Conservation (phyloP, 2,113 vertebrate species). For the Saguinus imperator region DNA sequence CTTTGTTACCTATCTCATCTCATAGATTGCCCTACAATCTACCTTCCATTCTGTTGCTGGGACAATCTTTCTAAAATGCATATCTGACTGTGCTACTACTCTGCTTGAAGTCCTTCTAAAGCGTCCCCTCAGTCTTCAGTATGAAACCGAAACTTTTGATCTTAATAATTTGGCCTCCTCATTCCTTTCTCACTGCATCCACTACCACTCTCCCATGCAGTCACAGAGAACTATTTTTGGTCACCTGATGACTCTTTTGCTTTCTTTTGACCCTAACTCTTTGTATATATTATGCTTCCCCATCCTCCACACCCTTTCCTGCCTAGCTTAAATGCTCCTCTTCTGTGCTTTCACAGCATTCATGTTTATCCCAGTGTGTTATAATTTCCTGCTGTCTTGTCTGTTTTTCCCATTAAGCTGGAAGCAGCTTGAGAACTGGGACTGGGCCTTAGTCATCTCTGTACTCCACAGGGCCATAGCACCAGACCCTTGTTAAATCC, state of each 20-base stretch:
- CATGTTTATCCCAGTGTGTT: neutral
- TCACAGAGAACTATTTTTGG: neutral
- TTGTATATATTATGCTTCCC: neutral
- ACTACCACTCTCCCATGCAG: neutral
- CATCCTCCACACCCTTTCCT: neutral
- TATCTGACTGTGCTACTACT: neutral
- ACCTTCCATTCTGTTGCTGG: neutral
- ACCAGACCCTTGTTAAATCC: neutral
- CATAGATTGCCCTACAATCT: neutral
- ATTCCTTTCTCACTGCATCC: neutral
- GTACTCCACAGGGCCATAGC: neutral
- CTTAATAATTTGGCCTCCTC: neutral
- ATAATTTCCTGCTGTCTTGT: slow-evolving; percentile 8
- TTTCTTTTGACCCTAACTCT: neutral
- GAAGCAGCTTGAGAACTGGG: slow-evolving; percentile 8
- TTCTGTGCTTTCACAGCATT: neutral
- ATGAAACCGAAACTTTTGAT: slow-evolving; percentile 20
- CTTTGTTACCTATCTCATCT: neutral
- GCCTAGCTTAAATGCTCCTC: neutral
- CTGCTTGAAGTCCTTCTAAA: slow-evolving; percentile 15
- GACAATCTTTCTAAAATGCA: neutral
- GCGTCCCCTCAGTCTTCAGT: neutral
- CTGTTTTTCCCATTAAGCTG: slow-evolving; percentile 18
- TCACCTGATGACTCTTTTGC: neutral
- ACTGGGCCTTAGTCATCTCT: neutral